These are phyloP conservation scores for Rhynchotus rufescens DNA, from an alignment of 2,797 vertebrate species.

Conservation along the genomic window DNA sequence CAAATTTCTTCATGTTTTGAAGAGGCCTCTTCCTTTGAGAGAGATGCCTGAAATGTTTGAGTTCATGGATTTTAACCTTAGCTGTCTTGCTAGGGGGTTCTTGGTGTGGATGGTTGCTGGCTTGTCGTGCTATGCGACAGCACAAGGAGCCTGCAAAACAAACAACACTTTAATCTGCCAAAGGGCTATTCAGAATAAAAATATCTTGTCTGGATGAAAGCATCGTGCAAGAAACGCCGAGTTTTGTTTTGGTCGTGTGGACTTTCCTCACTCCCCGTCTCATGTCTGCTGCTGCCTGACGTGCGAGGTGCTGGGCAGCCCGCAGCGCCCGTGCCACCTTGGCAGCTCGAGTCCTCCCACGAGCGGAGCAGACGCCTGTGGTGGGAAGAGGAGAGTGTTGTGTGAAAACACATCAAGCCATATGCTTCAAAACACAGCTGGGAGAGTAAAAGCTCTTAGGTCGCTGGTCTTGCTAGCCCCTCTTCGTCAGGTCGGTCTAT, in stretches of 20 bases:
- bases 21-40: not conserved
- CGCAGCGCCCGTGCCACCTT: not conserved
- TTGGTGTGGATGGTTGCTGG: constrained; percentile 26
- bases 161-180: not conserved
- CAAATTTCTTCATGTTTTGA: not conserved
- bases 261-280: not conserved
- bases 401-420: constrained; percentile 18
- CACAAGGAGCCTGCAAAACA: constrained; percentile 21
- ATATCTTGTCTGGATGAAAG: not conserved
- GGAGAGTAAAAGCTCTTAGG: not conserved
- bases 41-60: not conserved
- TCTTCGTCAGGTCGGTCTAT: not conserved
- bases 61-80: not conserved
- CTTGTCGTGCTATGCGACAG: constrained; percentile 44
- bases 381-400: constrained; percentile 39
- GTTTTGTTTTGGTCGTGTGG: not conserved
- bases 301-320: not conserved
- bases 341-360: not conserved
- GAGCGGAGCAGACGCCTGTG: constrained; percentile 14
- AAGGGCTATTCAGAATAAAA: not conserved
- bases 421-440: not conserved
- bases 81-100: not conserved
- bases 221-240: rapidly evolving
- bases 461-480: not conserved
- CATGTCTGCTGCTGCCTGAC: not conserved